Base-by-base conservation (phyloP, 2,888 invertebrate species). In the Nephrocerus scutellatus region DNA sequence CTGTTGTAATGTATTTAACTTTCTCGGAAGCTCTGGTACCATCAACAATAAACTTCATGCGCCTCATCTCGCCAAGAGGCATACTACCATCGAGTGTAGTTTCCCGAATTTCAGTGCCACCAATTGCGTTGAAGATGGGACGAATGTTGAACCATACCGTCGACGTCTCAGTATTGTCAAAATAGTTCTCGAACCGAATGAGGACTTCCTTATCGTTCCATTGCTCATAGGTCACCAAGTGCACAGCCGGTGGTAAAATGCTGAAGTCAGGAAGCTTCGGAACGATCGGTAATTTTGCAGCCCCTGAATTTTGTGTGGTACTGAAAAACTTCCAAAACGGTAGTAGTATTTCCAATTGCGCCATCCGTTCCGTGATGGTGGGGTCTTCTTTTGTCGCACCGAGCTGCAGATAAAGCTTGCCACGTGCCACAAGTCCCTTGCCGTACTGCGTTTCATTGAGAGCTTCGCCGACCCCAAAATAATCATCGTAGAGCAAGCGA, bases 401-500 rank as follows among this genome's bases (percentile, higher is more conserved):
- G 6, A 70, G 52, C 30, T 75, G 36, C 3, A 80, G 20, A 49
- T 76, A 77, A 52, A 85, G 83, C 12, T 72, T 76, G 0, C 88
- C 87, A 42, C 80, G 70, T 0, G 76, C 82, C 1, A 85, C 77
- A 1, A 89, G 56, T 0, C 88, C 88, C 44, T 64, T 57, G 0
- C 79, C 81, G 39, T 70, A 79, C 0, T 76, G 81, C 0, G 75
- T 74, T 66, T 98, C 97, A 56, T 93, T 87, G 1, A 97, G 65
- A 0, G 92, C 79, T 67, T 97, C 96, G 0, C 75, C 86, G 0
- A 97, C 95, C 0, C 97, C 97, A 55, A 91, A 90, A 0, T 82
- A 84, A 62, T 98, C 97, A 54, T 98, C 97, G 36, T 76, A 74
- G 2, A 91, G 58, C 15, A 89, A 66, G 28, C 91, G 74, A 37